phyloP scores from a whole-genome alignment of 92 coral and sea anemone species.

The Siderastrea siderea region DNA sequence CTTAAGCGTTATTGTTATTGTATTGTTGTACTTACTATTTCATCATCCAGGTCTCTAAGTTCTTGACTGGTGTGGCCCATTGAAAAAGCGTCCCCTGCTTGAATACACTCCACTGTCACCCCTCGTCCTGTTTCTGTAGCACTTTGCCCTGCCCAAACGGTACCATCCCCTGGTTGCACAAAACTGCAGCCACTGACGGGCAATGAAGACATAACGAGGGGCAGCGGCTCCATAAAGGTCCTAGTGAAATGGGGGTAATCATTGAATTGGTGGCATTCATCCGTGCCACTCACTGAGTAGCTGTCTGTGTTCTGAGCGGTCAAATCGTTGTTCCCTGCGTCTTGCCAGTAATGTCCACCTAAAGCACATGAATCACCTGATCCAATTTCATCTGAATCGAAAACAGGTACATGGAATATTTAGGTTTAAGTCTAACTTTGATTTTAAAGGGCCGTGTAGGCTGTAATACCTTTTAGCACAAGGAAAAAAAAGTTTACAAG shows the following conservation, averaged over 20 bases:
- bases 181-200: conserved; percentile 28
- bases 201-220: conserved; percentile 26
- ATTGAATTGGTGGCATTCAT: conserved; percentile 35
- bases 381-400: conserved; percentile 40
- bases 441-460: too few species aligned
- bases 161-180: conserved; percentile 26
- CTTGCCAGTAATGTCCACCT: conserved; percentile 35
- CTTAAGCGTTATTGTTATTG: too few species aligned
- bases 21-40: conserved; percentile 25
- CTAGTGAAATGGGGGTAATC: conserved; percentile 21
- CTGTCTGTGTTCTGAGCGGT: background rate
- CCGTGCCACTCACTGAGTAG: conserved; percentile 30
- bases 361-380: conserved; percentile 22
- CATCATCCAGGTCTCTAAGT: conserved; percentile 17
- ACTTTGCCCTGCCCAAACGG: conserved; percentile 36
- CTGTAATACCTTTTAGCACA: background rate
- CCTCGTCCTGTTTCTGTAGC: conserved; percentile 34
- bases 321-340: conserved; percentile 27
- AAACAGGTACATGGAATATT: background rate
- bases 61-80: conserved; percentile 41
- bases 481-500: background rate
- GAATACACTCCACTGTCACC: conserved; percentile 48
- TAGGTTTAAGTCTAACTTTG: background rate
- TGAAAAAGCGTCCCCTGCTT: conserved; percentile 47
- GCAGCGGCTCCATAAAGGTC: conserved; percentile 31